A percentile compares a stretch with the other conserved stretches of the same genome.
Evolutionary conservation across 2,113 vertebrate genomes (phyloP).

Genomic region (Mirounga angustirostris): DNA sequence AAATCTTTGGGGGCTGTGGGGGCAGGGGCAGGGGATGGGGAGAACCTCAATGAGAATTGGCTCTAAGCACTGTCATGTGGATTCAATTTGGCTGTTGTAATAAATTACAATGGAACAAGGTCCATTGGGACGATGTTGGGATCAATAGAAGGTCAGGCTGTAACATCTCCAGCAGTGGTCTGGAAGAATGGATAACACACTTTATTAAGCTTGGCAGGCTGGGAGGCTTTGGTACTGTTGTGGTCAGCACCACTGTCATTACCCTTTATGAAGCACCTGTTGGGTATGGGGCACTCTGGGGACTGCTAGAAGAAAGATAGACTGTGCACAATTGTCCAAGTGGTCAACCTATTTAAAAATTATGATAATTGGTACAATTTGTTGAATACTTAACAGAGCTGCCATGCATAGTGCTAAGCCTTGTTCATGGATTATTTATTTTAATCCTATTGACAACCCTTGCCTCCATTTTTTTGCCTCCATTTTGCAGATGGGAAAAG

Average conservation of each 20-base stretch:
- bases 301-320: neutral
- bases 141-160: conserved; percentile 83
- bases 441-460: neutral
- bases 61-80: conserved; percentile 82
- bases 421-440: conserved; percentile 34
- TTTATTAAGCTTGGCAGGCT: conserved; percentile 81
- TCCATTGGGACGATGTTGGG: conserved; percentile 80
- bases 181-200: conserved; percentile 75
- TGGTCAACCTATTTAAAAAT: conserved; percentile 50
- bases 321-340: neutral
- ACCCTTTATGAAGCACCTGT: conserved; percentile 67
- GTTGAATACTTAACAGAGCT: neutral
- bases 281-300: neutral
- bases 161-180: conserved; percentile 83
- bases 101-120: conserved; percentile 82
- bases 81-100: conserved; percentile 85
- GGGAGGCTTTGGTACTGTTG: conserved; percentile 52
- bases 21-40: neutral
- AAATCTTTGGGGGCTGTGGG: conserved; percentile 77
- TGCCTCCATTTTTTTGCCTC: neutral
- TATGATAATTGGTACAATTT: conserved; percentile 5
- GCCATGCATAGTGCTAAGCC: neutral
- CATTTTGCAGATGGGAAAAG: neutral
- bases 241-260: conserved; percentile 55
- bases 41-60: conserved; percentile 79